These are phyloP conservation scores for Enteromius unitaeniatus DNA, from an alignment of 2,797 vertebrate species.

Conservation along the genomic window DNA sequence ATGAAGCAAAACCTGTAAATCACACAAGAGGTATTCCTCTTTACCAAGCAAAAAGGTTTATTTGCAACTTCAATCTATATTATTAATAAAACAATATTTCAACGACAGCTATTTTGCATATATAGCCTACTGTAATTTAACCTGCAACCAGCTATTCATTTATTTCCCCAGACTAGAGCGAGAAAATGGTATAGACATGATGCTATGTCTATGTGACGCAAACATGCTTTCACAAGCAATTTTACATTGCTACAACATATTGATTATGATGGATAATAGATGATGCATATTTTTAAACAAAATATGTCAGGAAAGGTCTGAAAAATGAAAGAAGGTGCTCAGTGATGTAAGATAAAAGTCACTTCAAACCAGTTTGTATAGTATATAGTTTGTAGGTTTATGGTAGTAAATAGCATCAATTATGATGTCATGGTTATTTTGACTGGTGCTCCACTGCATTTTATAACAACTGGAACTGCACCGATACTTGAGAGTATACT, in stretches of 20 bases:
- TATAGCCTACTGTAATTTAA: neutral
- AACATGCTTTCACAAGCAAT: neutral
- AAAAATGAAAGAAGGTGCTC: neutral
- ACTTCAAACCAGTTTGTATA: neutral
- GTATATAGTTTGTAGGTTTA: neutral
- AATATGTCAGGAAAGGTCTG: neutral
- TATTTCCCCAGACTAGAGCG: neutral
- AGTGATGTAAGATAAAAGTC: neutral
- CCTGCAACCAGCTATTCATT: neutral
- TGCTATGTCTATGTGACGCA: too few species aligned
- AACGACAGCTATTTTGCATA: neutral
- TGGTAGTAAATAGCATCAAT: neutral
- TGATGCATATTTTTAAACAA: neutral
- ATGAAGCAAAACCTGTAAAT: neutral
- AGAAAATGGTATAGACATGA: neutral
- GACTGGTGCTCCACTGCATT: neutral
- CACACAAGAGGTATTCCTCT: neutral
- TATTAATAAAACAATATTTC: neutral
- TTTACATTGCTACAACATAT: neutral
- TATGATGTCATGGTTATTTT: neutral
- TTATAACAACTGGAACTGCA: constrained; percentile 11
- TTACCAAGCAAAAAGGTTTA: neutral
- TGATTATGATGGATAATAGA: neutral
- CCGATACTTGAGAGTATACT: constrained; percentile 11
- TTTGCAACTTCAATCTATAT: neutral